Evolutionary conservation across 2,797 vertebrate species (phyloP), one percentile per base, ranked within the genome.

Genomic region (Thunnus albacares): DNA sequence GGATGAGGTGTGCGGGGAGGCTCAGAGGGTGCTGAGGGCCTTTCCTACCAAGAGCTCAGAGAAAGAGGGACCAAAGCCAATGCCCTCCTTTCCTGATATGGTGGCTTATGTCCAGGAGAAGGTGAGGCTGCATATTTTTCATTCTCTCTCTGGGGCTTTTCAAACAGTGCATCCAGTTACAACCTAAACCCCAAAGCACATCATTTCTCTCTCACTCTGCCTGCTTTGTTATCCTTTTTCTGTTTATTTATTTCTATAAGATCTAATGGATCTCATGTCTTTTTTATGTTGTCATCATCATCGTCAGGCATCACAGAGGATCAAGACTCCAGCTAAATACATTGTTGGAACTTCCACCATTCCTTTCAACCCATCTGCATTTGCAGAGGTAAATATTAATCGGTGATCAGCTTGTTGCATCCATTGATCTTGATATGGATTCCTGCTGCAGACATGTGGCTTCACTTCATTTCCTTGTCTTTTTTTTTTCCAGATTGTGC

Each of bases 11-110:
- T 93, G 97, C 13, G 97, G 94, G 71, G 98, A 99, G 91, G 98
- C 98, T 33, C 96, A 97, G 71, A 95, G 92, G 30, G 96, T 97
- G 1, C 93, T 99, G 75, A 96, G 97, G 85, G 89, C 94, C 63
- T 93, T 96, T 90, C 93, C 96, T 58, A 90, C 92, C 75, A 96
- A 95, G 90, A 96, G 85, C 68, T 94, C 94, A 0, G 98, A 98
- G 80, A 97, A 98, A 81, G 96, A 95, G 87, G 94, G 95, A 72
- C 89, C 93, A 65, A 97, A 96, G 87, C 96, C 96, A 69, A 97
- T 99, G 96, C 98, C 98, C 26, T 95, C 98, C 10, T 99, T 99
- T 90, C 96, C 97, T 79, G 97, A 99, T 89, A 99, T 99, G 98
- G 98, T 98, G 51, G 94, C 96, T 85, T 98, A 98, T 79, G 95